Evolutionary conservation across 2,888 invertebrate species (phyloP), one percentile per base, ranked within the genome.

Genomic region (Caenorhabditis afra): DNA sequence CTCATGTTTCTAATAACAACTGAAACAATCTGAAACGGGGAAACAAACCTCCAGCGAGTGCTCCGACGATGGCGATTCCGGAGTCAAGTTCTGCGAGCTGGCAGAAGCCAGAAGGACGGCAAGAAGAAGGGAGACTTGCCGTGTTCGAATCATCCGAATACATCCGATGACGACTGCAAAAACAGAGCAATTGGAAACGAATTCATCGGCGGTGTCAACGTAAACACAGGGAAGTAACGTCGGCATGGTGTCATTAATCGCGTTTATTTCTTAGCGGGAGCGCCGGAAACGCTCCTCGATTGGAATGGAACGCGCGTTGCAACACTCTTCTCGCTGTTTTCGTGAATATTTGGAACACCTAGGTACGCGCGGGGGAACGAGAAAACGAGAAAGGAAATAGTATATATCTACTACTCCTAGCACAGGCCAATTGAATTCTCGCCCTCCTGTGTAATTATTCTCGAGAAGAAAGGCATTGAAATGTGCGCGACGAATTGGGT

Each of bases 101-200:
- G 20, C 59, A 66, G 47, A 66, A 53, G 66, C 65, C 61, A 66
- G 39, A 29, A 74, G 37, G 22, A 53, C 53, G 52, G 74, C 50
- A 37, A 66, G 23, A 18, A 74, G 47, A 7, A 7, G 7, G 65
- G 66, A 53, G 50, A 74, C 47, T 47, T 74, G 53, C 61, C 66
- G 59, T 70, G 70, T 64, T 70, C 64, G 71, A 73, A 71, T 52
- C 78, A 78, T 78, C 50, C 71, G 49, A 78, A 71, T 61, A 62
- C 78, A 78, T 78, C 50, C 78, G 71, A 78, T 58, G 67, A 66
- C 53, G 53, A 59, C 66, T 65, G 59, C 58, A 58, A 58, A 62
- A 23, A 47, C 11, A 47, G n/a, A n/a, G n/a, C n/a, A n/a, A n/a
- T n/a, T 37, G 39, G 52, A 53, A 49, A 67, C 41, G 11, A 67